Base-by-base conservation (phyloP, 1,140 invertebrate genomes). In the Vanessa tameamea region DNA sequence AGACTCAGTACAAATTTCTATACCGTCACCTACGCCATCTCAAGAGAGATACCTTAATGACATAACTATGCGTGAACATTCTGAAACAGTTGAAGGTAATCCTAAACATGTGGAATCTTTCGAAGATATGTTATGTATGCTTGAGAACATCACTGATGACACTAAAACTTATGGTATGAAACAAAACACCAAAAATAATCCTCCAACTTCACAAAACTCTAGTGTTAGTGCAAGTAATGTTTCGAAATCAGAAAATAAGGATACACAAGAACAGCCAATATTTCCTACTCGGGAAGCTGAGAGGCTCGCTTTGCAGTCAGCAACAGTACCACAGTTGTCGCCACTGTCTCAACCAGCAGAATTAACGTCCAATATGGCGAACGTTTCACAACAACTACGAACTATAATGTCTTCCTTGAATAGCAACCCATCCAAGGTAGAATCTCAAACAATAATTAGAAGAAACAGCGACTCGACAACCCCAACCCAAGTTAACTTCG, bases 281-380 rank as follows among this genome's bases (percentile, higher is more conserved):
- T 88, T 87, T 75, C 70, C 84, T 13, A 85, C 87, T 72, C 78
- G 87, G 72, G 89, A 87, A 72, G 79, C 79, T 55, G 92, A 86
- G 77, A 87, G 89, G 77, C 51, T 92, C 20, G 79, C 72, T 47
- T 61, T 91, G 5, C 92, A 93, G 65, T 89, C 94, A 6, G 94
- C 94, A 16, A 92, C 93, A 15, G 87, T 95, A 48, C 95, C 95
- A 3, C 95, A 96, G 84, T 85, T 96, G 7, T 96, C 95, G 0
- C 95, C 95, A 0, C 78, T 96, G 2, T 96, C 95, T 0, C 95
- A 96, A 85, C 95, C 95, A 0, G 94, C 95, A 0, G 95, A 96
- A 78, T 87, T 96, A 15, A 95, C 95, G 6, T 95, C 95, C 2
- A 96, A 96, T 71, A 95, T 96, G 78, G 95, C 94, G 0, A 96